phyloP scores from a whole-genome alignment of 2,888 invertebrate genomes.

The Spisula solida region DNA sequence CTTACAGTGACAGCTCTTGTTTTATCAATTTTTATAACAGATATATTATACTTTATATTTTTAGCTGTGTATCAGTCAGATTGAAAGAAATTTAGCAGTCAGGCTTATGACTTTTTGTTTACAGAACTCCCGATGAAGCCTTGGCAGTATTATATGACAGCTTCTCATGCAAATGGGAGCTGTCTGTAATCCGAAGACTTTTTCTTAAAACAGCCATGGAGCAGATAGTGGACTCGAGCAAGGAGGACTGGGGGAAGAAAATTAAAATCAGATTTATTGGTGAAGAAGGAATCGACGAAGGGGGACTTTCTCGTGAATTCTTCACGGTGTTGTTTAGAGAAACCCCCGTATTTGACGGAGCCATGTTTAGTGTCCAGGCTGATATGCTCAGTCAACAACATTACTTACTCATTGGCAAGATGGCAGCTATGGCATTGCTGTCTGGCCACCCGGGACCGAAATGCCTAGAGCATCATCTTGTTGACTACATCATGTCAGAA shows the following conservation, averaged over 20 bases:
- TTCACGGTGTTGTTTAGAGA: slow-evolving; percentile 42
- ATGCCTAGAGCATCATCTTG: slow-evolving; percentile 41
- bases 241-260: slow-evolving; percentile 46
- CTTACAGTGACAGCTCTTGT: too few species aligned
- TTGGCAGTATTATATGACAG: too few species aligned
- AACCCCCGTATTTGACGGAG: slow-evolving; percentile 53
- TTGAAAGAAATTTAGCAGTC: too few species aligned
- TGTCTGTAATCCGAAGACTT: too few species aligned
- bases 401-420: slow-evolving; percentile 44
- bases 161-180: too few species aligned
- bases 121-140: too few species aligned
- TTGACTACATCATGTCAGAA: slow-evolving; percentile 40
- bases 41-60: too few species aligned
- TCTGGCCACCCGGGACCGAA: slow-evolving; percentile 54
- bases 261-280: slow-evolving; percentile 37
- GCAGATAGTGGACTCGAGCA: slow-evolving; percentile 32
- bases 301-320: slow-evolving; percentile 55
- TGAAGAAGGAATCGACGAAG: slow-evolving; percentile 56
- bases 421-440: slow-evolving; percentile 34
- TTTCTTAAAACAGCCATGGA: slow-evolving; percentile 42
- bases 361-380: slow-evolving; percentile 42
- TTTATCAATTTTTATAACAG: too few species aligned
- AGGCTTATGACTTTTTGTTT: too few species aligned
- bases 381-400: slow-evolving; percentile 42
- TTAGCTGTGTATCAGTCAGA: too few species aligned